Evolutionary conservation across 2,888 invertebrate species (phyloP).

Genomic region (Sinopyrophorus schimmeli): DNA sequence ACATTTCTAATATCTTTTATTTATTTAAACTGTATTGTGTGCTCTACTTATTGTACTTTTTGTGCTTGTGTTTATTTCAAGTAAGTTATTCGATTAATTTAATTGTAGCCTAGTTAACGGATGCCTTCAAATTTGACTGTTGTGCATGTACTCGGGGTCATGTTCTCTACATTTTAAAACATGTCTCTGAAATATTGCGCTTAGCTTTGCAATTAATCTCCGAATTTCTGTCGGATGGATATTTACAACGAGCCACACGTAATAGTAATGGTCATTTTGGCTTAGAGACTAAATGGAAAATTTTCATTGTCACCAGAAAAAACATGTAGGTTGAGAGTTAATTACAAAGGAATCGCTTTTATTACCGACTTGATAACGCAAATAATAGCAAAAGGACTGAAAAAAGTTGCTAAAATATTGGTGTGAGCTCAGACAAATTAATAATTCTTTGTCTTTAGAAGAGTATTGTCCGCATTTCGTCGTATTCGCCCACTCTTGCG

Average conservation of each 20-base stretch:
- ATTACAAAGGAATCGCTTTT: no score
- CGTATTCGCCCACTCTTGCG: conserved; percentile 23
- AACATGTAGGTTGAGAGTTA: conserved; percentile 1
- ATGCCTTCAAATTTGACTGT: conserved; percentile 8
- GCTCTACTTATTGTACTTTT: conserved; percentile 9
- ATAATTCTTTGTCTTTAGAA: conserved; percentile 21
- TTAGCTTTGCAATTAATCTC: conserved; percentile 2
- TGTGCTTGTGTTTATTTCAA: conserved; percentile 8
- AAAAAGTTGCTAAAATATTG: no score
- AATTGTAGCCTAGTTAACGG: background rate
- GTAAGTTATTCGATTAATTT: no score
- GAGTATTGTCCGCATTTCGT: conserved; percentile 18
- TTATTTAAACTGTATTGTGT: conserved; percentile 16
- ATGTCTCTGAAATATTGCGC: conserved; percentile 17
- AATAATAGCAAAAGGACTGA: no score
- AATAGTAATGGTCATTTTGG: background rate
- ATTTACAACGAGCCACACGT: background rate
- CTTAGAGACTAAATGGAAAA: background rate
- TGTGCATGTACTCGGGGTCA: conserved; percentile 25
- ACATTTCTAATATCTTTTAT: conserved; percentile 20
- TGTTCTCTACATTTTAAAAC: conserved; percentile 19
- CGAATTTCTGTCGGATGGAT: background rate
- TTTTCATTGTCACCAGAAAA: background rate
- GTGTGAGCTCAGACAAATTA: conserved; percentile 15
- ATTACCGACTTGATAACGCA: no score